Evolutionary conservation across 2,113 vertebrate genomes (phyloP), one percentile per base, ranked within the genome.

Genomic region (Hymenochirus boettgeri): DNA sequence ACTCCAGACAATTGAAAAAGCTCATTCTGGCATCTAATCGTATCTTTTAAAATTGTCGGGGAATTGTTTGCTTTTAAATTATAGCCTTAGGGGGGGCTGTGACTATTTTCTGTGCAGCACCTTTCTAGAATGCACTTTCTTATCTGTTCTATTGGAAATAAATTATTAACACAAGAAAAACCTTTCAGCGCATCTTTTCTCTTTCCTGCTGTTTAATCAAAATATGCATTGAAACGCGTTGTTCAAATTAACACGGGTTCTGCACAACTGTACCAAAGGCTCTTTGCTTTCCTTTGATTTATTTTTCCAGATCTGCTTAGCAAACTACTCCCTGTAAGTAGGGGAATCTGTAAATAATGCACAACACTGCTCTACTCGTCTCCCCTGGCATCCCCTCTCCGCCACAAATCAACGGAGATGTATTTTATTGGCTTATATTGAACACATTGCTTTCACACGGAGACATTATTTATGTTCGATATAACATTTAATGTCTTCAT

Each of bases 401-500:
- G 33, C 47, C 25, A 59, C 54, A 67, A 67, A 67, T 67, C 55
- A 67, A 26, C 11, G 48, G 45, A 35, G 45, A 67, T 47, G 59
- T 26, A 59, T 51, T 67, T 58, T 67, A 59, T 48, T 52, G 21
- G 47, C 58, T 52, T 29, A 33, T 50, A 59, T 51, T 51, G 50
- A 47, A 47, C 56, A 59, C 64, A 67, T 51, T 67, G 64, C 64
- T 59, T 64, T 64, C 64, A 59, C 56, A 59, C 52, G 35, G 46
- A 17, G 37, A 35, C 15, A 23, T 67, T 67, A 59, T 67, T 67
- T 67, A 67, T 67, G 63, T 58, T 67, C 39, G 46, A 48, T 67
- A 52, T 59, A 67, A 59, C 58, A 47, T 67, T 67, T 58, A 67
- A 59, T 67, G 56, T 46, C 59, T 67, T 67, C 48, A 57, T 66